Evolutionary conservation across 2,888 invertebrate species (phyloP), one percentile per base, ranked within the genome.

Genomic region (Andrena bicolor): DNA sequence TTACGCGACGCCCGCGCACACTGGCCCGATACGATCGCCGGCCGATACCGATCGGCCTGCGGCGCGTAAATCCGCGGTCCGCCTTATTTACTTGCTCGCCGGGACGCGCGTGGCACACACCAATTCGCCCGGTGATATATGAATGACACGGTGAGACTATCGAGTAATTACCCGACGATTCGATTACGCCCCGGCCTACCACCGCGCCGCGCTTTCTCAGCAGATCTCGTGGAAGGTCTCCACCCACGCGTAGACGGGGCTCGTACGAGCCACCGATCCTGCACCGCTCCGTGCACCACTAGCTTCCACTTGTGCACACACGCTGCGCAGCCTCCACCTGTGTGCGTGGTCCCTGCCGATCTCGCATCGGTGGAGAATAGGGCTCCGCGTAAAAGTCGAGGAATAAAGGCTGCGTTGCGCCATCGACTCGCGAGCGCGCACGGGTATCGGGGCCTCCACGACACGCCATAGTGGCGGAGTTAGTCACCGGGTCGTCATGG

Each of bases 21-120:
- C 70, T 41, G n/a, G 10, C 10, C 28, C 71, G 89, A 90, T 89
- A 89, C 85, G 88, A 89, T 90, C 89, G 82, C n/a, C 60, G 41
- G 48, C 10, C 65, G 79, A 76, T 82, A 88, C 78, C 82, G 85
- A 88, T 89, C 89, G 83, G 60, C 56, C 74, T 30, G 75, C 60
- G 28, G 32, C 72, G 66, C 74, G 69, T 69, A 76, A 70, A 80
- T 71, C 83, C 75, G 64, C 71, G 51, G 41, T 41, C 28, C 28
- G 26, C 51, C 72, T 77, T 73, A 78, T 65, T 77, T 77, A 78
- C 71, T 72, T 28, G 51, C 71, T 68, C 49, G 66, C 58, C 51
- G 61, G 41, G 63, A 28, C 68, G 58, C 74, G 71, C 64, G 51
- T n/a, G 75, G 53, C 79, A 20, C 76, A 80, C 76, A 78, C 78